A percentile compares a stretch with the other conserved stretches of the same genome.
phyloP scores from a whole-genome alignment of 1,140 invertebrate species.

The Euwallacea similis region DNA sequence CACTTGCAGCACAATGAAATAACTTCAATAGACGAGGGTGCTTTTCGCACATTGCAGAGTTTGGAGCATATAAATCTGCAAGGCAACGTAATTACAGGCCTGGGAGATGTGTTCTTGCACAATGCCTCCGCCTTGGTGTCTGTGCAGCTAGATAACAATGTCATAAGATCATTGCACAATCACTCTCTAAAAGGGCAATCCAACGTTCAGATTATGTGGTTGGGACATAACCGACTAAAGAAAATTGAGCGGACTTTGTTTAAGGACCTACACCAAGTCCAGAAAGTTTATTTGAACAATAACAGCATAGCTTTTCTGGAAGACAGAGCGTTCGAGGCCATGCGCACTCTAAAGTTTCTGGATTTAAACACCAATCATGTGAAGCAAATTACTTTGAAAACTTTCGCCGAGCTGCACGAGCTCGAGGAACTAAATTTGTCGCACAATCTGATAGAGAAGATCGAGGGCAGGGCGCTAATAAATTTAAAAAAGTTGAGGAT shows the following conservation, averaged over 20 bases:
- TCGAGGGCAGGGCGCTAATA: conserved; percentile 64
- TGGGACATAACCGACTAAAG: conserved; percentile 78
- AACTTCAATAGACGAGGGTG: conserved; percentile 76
- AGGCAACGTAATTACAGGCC: conserved; percentile 72
- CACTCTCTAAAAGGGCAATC: conserved; percentile 76
- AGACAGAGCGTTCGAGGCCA: conserved; percentile 73
- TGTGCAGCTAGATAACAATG: conserved; percentile 84
- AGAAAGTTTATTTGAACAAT: conserved; percentile 79
- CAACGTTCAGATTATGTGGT: conserved; percentile 84
- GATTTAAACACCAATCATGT: conserved; percentile 78
- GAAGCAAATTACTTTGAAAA: conserved; percentile 64
- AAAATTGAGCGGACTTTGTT: conserved; percentile 72
- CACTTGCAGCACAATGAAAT: conserved; percentile 88
- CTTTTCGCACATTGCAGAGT: conserved; percentile 77
- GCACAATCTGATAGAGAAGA: conserved; percentile 59
- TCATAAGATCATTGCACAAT: conserved; percentile 75
- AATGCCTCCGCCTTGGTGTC: conserved; percentile 76
- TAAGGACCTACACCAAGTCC: conserved; percentile 71
- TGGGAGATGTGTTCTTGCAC: conserved; percentile 81
- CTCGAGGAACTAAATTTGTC: conserved; percentile 68
- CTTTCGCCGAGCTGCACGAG: conserved; percentile 70
- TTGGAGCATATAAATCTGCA: conserved; percentile 89
- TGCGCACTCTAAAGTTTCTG: conserved; percentile 75
- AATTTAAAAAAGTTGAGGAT: conserved; percentile 63
- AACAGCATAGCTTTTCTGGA: conserved; percentile 81